Percentiles rank a stretch among this genome's conserved stretches.
phyloP scores from a whole-genome alignment of 2,888 invertebrate genomes.

The Seira ritae region DNA sequence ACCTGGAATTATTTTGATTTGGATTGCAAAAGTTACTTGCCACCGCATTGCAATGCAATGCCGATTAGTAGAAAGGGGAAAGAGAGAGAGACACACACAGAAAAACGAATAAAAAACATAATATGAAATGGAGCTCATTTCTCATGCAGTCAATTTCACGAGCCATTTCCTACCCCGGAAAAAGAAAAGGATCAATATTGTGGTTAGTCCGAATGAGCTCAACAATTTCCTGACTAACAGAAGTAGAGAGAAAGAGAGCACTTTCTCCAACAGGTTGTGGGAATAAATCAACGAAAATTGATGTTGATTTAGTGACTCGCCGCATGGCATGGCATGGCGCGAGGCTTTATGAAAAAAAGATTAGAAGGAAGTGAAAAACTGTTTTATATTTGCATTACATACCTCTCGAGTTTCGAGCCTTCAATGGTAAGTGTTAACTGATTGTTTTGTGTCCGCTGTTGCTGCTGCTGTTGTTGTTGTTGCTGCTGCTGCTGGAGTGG shows the following conservation, averaged over 20 bases:
- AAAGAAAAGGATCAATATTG: neutral
- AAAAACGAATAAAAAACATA: no score
- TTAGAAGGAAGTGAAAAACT: no score
- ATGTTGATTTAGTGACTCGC: neutral
- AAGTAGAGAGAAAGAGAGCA: neutral
- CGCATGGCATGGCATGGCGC: no score
- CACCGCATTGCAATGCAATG: no score
- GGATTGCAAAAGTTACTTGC: no score
- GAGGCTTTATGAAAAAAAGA: no score
- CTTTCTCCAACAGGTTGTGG: conserved; percentile 20
- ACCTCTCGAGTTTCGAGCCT: conserved; percentile 55
- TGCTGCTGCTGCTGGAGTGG: neutral
- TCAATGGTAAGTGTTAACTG: conserved; percentile 50
- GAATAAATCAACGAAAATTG: conserved; percentile 29
- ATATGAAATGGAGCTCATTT: no score
- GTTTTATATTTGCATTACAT: neutral
- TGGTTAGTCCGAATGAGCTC: no score
- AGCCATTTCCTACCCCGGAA: neutral
- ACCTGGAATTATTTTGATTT: no score
- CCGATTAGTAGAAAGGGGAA: no score
- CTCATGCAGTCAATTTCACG: conserved; percentile 31
- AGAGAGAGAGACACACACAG: no score
- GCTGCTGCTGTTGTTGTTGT: neutral
- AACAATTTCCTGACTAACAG: no score
- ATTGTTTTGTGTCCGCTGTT: neutral